Conservation (phyloP, 2,888 invertebrate genomes). For the Nudaria mundana region DNA sequence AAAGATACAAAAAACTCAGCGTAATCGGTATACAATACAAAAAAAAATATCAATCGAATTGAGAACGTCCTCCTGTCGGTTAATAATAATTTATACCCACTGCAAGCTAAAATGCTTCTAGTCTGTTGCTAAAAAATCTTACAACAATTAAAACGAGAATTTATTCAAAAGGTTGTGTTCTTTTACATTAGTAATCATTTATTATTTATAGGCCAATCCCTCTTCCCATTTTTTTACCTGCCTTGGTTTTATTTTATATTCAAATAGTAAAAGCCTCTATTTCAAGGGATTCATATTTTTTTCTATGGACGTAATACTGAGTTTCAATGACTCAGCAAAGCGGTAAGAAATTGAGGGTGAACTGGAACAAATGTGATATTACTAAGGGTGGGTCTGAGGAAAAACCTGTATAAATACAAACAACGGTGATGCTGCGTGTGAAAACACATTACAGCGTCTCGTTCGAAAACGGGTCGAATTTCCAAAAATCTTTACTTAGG, state of each 20-base stretch:
- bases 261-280: slow-evolving; percentile 8
- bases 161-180: slow-evolving; percentile 15
- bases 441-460: slow-evolving; percentile 29
- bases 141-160: slow-evolving; percentile 13
- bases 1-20: too few relatives aligned
- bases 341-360: slow-evolving; percentile 21
- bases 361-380: slow-evolving; percentile 28
- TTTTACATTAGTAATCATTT: slow-evolving; percentile 25
- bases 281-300: slow-evolving; percentile 6
- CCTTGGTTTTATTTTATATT: slow-evolving; percentile 8
- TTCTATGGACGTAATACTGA: slow-evolving; percentile 4
- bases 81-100: too few relatives aligned
- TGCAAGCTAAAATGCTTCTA: too few relatives aligned
- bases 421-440: slow-evolving; percentile 23
- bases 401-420: slow-evolving; percentile 26
- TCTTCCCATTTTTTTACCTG: slow-evolving; percentile 10
- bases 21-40: too few relatives aligned
- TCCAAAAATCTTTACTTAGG: slow-evolving; percentile 29
- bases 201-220: slow-evolving; percentile 22
- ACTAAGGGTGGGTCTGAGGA: slow-evolving; percentile 16
- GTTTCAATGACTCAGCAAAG: slow-evolving; percentile 28
- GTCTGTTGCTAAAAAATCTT: too few relatives aligned
- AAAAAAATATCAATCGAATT: too few relatives aligned
- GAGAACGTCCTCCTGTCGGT: too few relatives aligned
- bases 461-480: slow-evolving; percentile 28